These are phyloP conservation scores for Rhynchophorus ferrugineus DNA, from an alignment of 1,140 invertebrate species.

Conservation along the genomic window DNA sequence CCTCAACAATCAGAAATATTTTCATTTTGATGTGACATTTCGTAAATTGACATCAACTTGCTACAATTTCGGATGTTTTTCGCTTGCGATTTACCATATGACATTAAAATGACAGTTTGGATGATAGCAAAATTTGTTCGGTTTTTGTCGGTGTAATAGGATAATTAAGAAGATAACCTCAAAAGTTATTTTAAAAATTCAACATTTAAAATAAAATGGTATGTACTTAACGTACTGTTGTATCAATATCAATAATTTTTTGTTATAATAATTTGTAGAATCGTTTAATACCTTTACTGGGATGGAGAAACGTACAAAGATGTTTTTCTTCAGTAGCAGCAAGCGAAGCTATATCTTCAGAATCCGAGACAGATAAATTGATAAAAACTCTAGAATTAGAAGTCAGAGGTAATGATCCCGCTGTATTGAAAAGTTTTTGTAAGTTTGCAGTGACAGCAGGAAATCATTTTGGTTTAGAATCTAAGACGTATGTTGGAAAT, in stretches of 20 bases:
- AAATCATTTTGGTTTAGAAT: slow-evolving; percentile 66
- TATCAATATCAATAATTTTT: too few relatives aligned
- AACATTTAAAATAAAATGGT: too few relatives aligned
- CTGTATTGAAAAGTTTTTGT: slow-evolving; percentile 81
- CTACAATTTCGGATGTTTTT: background rate
- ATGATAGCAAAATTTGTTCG: too few relatives aligned
- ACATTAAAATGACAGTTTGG: too few relatives aligned
- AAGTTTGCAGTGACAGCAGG: slow-evolving; percentile 76
- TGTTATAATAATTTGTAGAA: too few relatives aligned
- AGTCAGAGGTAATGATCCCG: slow-evolving; percentile 76
- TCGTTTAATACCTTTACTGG: background rate
- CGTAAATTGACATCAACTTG: background rate
- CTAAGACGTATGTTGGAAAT: slow-evolving; percentile 57
- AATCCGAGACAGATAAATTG: slow-evolving; percentile 59
- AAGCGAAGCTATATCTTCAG: background rate
- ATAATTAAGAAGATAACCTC: too few relatives aligned
- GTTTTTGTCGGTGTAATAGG: too few relatives aligned
- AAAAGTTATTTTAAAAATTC: too few relatives aligned
- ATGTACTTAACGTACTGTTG: too few relatives aligned
- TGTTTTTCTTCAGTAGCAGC: background rate
- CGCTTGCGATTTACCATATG: too few relatives aligned
- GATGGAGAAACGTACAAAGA: background rate
- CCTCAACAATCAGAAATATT: slow-evolving; percentile 13
- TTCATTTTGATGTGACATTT: slow-evolving; percentile 19
- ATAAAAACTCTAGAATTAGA: slow-evolving; percentile 81